Evolutionary conservation across 2,113 vertebrate species (phyloP).

Genomic region (Silurus asotus): DNA sequence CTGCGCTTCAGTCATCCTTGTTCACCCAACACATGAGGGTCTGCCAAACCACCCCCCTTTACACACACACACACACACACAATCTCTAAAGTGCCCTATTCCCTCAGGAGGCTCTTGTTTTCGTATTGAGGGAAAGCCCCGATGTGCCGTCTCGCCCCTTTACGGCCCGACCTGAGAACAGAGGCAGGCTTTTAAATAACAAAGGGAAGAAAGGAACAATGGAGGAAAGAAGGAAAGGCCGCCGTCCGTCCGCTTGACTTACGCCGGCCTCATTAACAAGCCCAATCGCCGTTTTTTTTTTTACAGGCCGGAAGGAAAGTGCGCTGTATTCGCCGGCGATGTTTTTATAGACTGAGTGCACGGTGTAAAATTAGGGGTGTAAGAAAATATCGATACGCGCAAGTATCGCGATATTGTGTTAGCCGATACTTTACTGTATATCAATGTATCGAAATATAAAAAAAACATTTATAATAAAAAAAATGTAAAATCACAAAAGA

Average conservation of each 20-base stretch:
- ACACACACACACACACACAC: constrained; percentile 8
- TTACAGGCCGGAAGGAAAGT: not conserved
- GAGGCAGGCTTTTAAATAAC: constrained; percentile 49
- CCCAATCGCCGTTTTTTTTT: constrained; percentile 5
- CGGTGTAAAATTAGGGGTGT: not conserved
- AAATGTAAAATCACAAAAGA: too few species aligned
- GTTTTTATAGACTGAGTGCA: constrained; percentile 4
- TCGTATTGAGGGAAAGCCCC: constrained; percentile 17
- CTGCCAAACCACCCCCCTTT: not conserved
- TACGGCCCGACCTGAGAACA: constrained; percentile 47
- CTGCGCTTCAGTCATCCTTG: not conserved
- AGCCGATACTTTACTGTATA: too few species aligned
- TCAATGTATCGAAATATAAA: too few species aligned
- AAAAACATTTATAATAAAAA: too few species aligned
- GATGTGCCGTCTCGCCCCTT: constrained; percentile 14
- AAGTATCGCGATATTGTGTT: too few species aligned
- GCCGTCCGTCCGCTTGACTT: constrained; percentile 6
- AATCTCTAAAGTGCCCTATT: constrained; percentile 3
- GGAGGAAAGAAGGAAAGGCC: constrained; percentile 49
- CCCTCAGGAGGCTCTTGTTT: constrained; percentile 33
- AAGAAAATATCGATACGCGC: too few species aligned
- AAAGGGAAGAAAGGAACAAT: constrained; percentile 47
- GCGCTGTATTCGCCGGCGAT: not conserved
- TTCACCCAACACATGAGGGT: not conserved
- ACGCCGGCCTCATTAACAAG: not conserved